A percentile compares a stretch with the other conserved stretches of the same genome.
These are phyloP conservation scores for Nannoperca obscura DNA, from an alignment of 2,797 vertebrate genomes.

Conservation along the genomic window DNA sequence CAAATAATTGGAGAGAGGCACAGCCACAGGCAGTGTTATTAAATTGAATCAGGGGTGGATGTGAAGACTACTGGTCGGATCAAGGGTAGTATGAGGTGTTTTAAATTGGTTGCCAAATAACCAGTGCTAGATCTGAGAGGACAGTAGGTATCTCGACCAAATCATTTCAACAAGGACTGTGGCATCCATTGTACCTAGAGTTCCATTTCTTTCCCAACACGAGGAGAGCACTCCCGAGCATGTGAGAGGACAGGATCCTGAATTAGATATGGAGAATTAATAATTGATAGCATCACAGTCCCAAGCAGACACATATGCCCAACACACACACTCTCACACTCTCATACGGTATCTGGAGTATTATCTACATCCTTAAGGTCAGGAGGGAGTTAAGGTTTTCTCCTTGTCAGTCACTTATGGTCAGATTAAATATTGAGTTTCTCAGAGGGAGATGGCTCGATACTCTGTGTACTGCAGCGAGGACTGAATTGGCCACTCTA, in stretches of 20 bases:
- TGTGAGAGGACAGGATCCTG: slow-evolving; percentile 66
- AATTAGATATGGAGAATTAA: slow-evolving; percentile 77
- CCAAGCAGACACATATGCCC: slow-evolving; percentile 43
- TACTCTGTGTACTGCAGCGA: slow-evolving; percentile 17
- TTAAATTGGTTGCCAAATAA: slow-evolving; percentile 59
- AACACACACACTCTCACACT: slow-evolving; percentile 3
- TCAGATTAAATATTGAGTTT: slow-evolving; percentile 69
- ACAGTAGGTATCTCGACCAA: slow-evolving; percentile 37
- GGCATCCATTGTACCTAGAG: slow-evolving; percentile 41
- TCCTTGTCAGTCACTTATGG: slow-evolving; percentile 52
- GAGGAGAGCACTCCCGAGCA: slow-evolving; percentile 47
- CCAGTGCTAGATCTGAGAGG: slow-evolving; percentile 39
- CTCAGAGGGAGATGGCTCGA: slow-evolving; percentile 27
- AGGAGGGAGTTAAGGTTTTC: slow-evolving; percentile 45
- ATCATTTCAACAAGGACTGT: slow-evolving; percentile 45
- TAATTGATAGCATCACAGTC: slow-evolving; percentile 66
- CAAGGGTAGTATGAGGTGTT: slow-evolving; percentile 49
- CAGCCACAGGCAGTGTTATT: slow-evolving; percentile 50
- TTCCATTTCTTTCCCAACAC: slow-evolving; percentile 55
- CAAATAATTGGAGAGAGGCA: slow-evolving; percentile 65
- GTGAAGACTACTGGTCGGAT: slow-evolving; percentile 52
- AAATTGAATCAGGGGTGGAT: slow-evolving; percentile 48
- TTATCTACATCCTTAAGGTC: slow-evolving; percentile 57
- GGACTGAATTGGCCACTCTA: slow-evolving; percentile 22
- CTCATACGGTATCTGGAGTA: slow-evolving; percentile 21